Base-by-base conservation (phyloP, 2,888 invertebrate genomes). In the Euplagia quadripunctaria region DNA sequence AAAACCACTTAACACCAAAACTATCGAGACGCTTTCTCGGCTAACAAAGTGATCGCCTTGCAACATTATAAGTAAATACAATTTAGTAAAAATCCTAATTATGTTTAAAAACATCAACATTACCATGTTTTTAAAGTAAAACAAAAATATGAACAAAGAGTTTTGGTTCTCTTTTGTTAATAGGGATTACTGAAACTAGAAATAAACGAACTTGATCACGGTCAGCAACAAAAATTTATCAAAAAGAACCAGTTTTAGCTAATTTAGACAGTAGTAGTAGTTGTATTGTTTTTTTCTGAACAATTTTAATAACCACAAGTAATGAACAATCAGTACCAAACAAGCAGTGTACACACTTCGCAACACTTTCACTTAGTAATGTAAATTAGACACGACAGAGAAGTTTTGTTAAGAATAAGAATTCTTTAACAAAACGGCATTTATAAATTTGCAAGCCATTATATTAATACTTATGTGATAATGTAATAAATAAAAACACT, bases 401-500 rank as follows among this genome's bases (percentile, higher is more conserved):
- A 51, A 14, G 31, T 31, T 31, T 31, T 31, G 31, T 31, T 31
- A 31, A 2, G 31, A 16, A 51, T 49, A 49, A 49, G 49, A 51
- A 4, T 20, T 58, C n/a, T 20, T 7, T 3, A 58, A 9, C 4
- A 1, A n/a, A 7, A 11, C 4, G 11, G 4, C 12, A 4, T 4
- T n/a, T 58, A 20, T 20, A 12, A 20, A 58, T 58, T n/a, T 58
- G 20, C 20, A 14, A 31, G 31, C 31, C 2, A 31, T 1, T 31
- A 31, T 14, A 12, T 63, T 41, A 41, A n/a, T 17, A 67, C 17
- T 65, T 16, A 31, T 6, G 16, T 42, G 0, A 66, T 16, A 46
- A 67, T 42, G 11, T 31, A 49, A 17, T 41, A n/a, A 71, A 72
- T 31, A 52, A 64, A 63, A 46, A 65, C 9, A 68, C 20, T 58